Evolutionary conservation across 2,113 vertebrate genomes (phyloP), one percentile per base, ranked within the genome.

Genomic region (Carassius auratus): DNA sequence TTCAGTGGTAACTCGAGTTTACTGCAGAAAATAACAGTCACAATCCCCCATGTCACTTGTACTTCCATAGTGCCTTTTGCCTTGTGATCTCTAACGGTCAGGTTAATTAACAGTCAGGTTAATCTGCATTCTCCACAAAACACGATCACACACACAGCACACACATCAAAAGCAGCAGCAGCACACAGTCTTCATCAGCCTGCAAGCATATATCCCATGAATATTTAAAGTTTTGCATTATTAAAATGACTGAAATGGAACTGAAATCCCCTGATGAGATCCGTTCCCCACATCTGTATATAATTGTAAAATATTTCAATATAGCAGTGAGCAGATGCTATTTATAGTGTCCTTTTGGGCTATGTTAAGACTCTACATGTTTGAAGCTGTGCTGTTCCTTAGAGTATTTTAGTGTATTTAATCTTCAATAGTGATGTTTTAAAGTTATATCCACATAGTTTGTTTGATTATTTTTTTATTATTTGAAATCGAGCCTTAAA

Each of bases 241-340:
- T 50, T 75, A 52, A 68, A 78, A 81, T 42, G 5, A 19, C 73
- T 17, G 15, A 61, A 74, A 26, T 23, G 52, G 55, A 62, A 73
- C 19, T 30, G 23, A 59, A 81, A 73, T 45, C 8, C 30, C 57
- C 15, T 45, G 33, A 77, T 66, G 74, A 50, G 23, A 26, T 64
- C 38, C 36, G 52, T 84, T 85, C 14, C 23, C 42, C 48, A 33
- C 23, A 62, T 64, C n/a, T 69, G 23, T 86, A 83, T 74, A 36
- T 86, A 83, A 86, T 55, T 21, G 50, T 83, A 69, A 48, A 82
- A 82, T 66, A 76, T 57, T 76, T 66, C 30, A 83, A 57, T n/a
- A n/a, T 42, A 55, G 45, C 78, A 13, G 61, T 5, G 52, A 71
- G 64, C 33, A 7, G n/a, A 55, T 61, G 23, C 62, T 78, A 61